These are phyloP conservation scores for Panulirus ornatus DNA, from an alignment of 1,140 invertebrate genomes.

Conservation along the genomic window DNA sequence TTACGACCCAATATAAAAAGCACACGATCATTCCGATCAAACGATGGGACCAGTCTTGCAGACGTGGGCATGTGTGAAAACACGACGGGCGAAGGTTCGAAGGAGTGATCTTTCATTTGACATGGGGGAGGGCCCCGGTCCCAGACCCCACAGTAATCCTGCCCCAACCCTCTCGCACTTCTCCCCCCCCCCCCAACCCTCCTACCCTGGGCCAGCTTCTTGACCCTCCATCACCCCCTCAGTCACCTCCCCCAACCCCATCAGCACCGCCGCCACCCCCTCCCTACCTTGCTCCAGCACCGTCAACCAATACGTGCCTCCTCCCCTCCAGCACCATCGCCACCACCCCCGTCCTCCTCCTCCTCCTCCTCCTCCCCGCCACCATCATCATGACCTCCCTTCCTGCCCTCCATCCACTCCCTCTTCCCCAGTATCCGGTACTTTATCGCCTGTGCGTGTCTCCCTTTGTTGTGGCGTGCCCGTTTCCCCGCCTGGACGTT, in stretches of 20 bases:
- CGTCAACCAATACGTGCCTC: neutral
- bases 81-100: neutral
- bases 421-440: too few relatives aligned
- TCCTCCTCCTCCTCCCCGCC: conserved; percentile 17
- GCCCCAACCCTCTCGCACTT: neutral
- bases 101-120: too few relatives aligned
- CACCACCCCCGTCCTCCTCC: neutral
- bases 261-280: too few relatives aligned
- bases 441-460: too few relatives aligned
- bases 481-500: too few relatives aligned
- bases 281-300: neutral
- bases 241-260: neutral
- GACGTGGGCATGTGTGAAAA: neutral
- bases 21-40: neutral
- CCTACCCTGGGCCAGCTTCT: too few relatives aligned
- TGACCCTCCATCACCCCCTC: neutral
- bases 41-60: neutral
- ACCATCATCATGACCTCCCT: too few relatives aligned
- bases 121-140: too few relatives aligned
- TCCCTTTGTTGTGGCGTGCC: too few relatives aligned
- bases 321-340: neutral
- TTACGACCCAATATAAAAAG: neutral
- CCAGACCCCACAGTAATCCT: too few relatives aligned
- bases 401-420: too few relatives aligned
- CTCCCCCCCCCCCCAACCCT: too few relatives aligned